A percentile compares a stretch with the other conserved stretches of the same genome.
Conservation (phyloP, 2,113 vertebrate species). For the Periophthalmus modestus region DNA sequence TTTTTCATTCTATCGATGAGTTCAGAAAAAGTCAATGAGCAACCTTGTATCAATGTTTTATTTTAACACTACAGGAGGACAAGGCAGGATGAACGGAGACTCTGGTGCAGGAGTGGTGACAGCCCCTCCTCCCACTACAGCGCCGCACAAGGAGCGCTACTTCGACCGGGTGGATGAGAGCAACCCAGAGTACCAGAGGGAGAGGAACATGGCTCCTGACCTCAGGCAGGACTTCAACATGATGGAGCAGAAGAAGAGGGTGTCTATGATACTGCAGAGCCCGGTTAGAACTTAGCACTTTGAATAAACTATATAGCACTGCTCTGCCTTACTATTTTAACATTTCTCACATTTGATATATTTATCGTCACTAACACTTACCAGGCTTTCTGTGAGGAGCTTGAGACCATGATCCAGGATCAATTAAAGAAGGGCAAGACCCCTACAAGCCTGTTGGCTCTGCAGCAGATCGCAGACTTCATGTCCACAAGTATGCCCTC, state of each 20-base stretch:
- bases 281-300: conserved; percentile 80
- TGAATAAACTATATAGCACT: too few relatives aligned
- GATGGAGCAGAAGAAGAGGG: conserved; percentile 99
- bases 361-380: background rate
- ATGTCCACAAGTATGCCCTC: conserved; percentile 93
- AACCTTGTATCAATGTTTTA: background rate
- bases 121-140: conserved; percentile 91
- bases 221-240: conserved; percentile 99
- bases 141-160: conserved; percentile 96
- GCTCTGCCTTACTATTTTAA: background rate
- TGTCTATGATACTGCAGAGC: conserved; percentile 99
- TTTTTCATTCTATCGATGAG: background rate
- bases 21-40: background rate
- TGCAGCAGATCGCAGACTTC: conserved; percentile 98
- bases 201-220: conserved; percentile 98
- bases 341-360: background rate
- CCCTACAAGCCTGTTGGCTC: conserved; percentile 90
- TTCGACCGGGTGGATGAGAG: conserved; percentile 98
- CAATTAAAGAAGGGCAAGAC: conserved; percentile 98
- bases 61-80: conserved; percentile 57
- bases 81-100: conserved; percentile 92
- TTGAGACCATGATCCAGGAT: conserved; percentile 98
- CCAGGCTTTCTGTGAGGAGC: conserved; percentile 95
- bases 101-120: conserved; percentile 94
- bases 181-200: conserved; percentile 92